A percentile compares a stretch with the other conserved stretches of the same genome.
These are phyloP conservation scores for Melozone crissalis DNA, from an alignment of 2,113 vertebrate genomes.

Conservation along the genomic window DNA sequence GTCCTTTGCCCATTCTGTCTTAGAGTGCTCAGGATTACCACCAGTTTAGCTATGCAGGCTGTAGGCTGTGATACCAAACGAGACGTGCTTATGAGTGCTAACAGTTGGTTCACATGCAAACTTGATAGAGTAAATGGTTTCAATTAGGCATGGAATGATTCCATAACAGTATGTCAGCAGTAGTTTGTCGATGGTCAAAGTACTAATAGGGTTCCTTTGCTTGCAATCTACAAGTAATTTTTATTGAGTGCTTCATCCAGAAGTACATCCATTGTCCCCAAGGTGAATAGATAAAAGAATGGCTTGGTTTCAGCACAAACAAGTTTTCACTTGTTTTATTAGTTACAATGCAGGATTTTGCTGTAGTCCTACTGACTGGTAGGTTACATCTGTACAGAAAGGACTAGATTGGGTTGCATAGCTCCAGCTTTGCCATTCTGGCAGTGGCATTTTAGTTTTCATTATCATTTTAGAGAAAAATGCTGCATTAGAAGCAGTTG, in stretches of 20 bases:
- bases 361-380: neutral
- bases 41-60: neutral
- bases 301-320: neutral
- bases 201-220: neutral
- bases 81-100: neutral
- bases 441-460: neutral
- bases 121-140: neutral
- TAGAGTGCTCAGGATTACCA: neutral
- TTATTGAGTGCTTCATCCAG: neutral
- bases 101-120: neutral
- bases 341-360: neutral
- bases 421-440: neutral
- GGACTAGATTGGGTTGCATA: neutral
- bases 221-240: neutral
- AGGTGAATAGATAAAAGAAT: neutral
- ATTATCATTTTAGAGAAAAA: neutral
- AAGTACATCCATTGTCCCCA: neutral
- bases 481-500: neutral
- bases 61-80: neutral
- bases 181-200: neutral
- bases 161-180: neutral
- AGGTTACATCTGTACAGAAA: neutral
- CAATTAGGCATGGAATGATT: neutral
- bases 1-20: neutral
- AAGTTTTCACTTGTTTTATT: neutral